These are phyloP conservation scores for Cyanistes caeruleus DNA, from an alignment of 2,113 vertebrate species.

Conservation along the genomic window DNA sequence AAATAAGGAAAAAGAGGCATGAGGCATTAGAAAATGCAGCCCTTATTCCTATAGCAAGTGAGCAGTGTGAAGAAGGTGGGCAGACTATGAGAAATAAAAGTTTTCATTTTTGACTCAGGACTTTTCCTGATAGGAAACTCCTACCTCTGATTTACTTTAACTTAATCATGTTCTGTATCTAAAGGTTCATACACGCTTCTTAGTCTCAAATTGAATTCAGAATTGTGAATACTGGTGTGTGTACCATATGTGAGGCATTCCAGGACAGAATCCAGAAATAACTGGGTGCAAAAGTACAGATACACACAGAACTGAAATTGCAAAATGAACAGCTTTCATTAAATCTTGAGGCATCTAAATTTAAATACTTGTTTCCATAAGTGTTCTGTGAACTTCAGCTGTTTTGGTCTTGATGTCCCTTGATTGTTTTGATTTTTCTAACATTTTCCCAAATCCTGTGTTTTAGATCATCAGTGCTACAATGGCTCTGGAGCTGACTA, in stretches of 20 bases:
- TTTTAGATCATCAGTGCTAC: slow-evolving; percentile 90
- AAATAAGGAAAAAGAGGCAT: neutral
- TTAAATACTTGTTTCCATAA: neutral
- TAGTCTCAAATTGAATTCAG: neutral
- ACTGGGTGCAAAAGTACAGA: neutral
- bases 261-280: neutral
- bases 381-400: rapidly evolving
- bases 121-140: neutral
- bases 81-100: neutral
- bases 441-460: neutral
- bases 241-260: neutral
- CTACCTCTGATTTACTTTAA: neutral
- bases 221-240: neutral
- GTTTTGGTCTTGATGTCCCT: neutral
- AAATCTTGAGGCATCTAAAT: neutral
- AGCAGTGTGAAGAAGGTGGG: neutral
- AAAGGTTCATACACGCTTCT: neutral
- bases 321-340: neutral
- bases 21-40: neutral
- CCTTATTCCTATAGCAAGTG: neutral
- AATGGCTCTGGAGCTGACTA: slow-evolving; percentile 91
- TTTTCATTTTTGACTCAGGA: neutral
- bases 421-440: neutral
- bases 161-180: neutral
- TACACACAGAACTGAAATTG: neutral